Base-by-base conservation (phyloP, 2,888 invertebrate genomes). In the Papilio gigon region DNA sequence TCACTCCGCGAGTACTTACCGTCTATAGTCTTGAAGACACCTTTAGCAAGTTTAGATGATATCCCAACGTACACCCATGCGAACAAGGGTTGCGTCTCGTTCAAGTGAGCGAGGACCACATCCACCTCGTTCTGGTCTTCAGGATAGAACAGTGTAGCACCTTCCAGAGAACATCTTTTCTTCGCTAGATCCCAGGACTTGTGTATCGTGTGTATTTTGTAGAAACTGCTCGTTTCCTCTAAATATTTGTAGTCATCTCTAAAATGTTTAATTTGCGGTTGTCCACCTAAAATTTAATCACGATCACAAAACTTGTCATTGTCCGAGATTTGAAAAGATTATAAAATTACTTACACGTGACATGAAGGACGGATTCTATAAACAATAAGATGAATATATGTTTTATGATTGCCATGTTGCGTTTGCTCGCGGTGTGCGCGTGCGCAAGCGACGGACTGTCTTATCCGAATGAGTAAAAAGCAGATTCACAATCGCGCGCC, bases 211-310 rank as follows among this genome's bases (percentile, higher is more conserved):
- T 89, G 86, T 27, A 88, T 77, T 75, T 90, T 90, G 75, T 89
- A 90, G 67, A 89, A 90, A 68, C 82, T 80, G 5, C 79, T 62
- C 6, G 80, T 75, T 0, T 70, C 71, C 17, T 83, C 79, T 66
- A 87, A 60, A 69, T 78, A 89, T 8, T 66, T 79, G 72, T 89
- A 90, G 74, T 89, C 89, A 40, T 80, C 83, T 4, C 89, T 82
- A 71, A 89, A 90, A 72, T 84, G 84, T 59, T 79, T 82, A 14
- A 77, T 73, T 50, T 75, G 71, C 3, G 73, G 75, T 76, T 87
- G 85, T 47, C 80, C 83, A 79, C 81, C 88, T 89, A 75, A 35
- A 77, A 78, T 65, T 47, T 65, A 63, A 76, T 58, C 40, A 70
- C n/a, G 40, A 50, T 67, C 30, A 42, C 42, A 68, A 68, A 62